Evolutionary conservation across 2,797 vertebrate genomes (phyloP), one percentile per base, ranked within the genome.

Genomic region (Momotus momota): DNA sequence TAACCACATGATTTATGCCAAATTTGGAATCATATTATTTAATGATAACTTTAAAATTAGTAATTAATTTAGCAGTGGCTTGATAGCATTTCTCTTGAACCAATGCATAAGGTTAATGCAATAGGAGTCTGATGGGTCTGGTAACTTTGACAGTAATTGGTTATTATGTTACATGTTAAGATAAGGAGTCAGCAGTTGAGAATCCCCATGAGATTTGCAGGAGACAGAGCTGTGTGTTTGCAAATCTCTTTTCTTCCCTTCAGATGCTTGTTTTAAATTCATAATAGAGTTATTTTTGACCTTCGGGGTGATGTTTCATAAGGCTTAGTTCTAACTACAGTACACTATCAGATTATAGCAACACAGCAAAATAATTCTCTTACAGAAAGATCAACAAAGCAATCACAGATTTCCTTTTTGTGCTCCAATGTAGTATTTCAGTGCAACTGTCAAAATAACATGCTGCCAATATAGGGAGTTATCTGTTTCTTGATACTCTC

Each of bases 81-180:
- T 95, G 96, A 98, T 97, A 97, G 78, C 57, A 74, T 97, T 97
- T 98, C 90, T 85, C 86, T 96, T 97, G 96, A 97, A 97, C 93
- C 93, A 90, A 86, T 94, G 87, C 94, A 73, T 97, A 92, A 98
- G 97, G 97, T 98, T 98, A 98, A 98, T 98, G 96, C 89, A 98
- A 97, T 89, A 96, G 90, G 65, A 95, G 88, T 78, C 81, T 93
- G 94, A 95, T 91, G 91, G 94, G 91, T 97, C 95, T 97, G 96
- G 94, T 94, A 97, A 96, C 94, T 97, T 93, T 97, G 97, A 97
- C 97, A 98, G 95, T 98, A 98, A 98, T 97, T 98, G 96, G 86
- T 40, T 95, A 98, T 96, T 97, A 95, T 95, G 91, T 98, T 98
- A 97, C 94, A 89, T 73, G 83, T 97, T 96, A 95, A 97, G 92